phyloP scores from a whole-genome alignment of 1,140 invertebrate genomes.

The Elysia chlorotica region DNA sequence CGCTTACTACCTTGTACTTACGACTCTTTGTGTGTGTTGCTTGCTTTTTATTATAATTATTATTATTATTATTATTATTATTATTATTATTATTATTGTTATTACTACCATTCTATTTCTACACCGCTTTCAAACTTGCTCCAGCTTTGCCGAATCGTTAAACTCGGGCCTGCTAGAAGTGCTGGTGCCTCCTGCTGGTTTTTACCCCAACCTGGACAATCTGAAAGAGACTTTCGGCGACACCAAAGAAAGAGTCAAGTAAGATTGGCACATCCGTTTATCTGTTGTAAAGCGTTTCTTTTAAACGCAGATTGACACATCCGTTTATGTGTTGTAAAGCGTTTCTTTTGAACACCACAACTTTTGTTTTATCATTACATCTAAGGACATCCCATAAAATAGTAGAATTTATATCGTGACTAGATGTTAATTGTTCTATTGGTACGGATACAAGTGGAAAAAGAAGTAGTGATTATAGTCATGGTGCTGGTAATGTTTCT shows the following conservation, averaged over 20 bases:
- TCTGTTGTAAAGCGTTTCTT: too few relatives aligned
- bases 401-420: too few relatives aligned
- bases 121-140: conserved; percentile 16
- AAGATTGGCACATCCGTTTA: too few relatives aligned
- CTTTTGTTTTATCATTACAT: too few relatives aligned
- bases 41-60: not conserved
- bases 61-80: not conserved
- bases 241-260: conserved; percentile 79
- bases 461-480: too few relatives aligned
- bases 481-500: too few relatives aligned
- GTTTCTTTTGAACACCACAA: too few relatives aligned
- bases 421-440: too few relatives aligned
- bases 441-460: too few relatives aligned
- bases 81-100: not conserved
- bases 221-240: conserved; percentile 84
- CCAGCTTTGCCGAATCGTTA: conserved; percentile 78
- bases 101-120: not conserved
- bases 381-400: too few relatives aligned
- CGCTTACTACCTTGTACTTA: not conserved
- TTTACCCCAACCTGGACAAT: conserved; percentile 82
- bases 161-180: conserved; percentile 86
- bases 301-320: too few relatives aligned
- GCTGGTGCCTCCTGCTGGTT: conserved; percentile 80
- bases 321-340: too few relatives aligned
- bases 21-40: not conserved